phyloP scores from a whole-genome alignment of 2,113 vertebrate genomes.

The crab-eating macaque (Macaca fascicularis) region T2T-MFA8v1.1 NC_088375.1:198055501-198056000 shows the following conservation, averaged over 20 bases:
- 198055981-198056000: too few relatives aligned
- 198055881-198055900: too few relatives aligned
- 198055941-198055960: too few relatives aligned
- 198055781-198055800: not conserved
- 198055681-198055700: not conserved
- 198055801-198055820: too few relatives aligned
- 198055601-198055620: not conserved
- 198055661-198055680: not conserved
- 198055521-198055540: slow-evolving; percentile 32
- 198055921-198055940: too few relatives aligned
- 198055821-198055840: too few relatives aligned
- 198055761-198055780: not conserved
- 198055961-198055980: too few relatives aligned
- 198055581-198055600: not conserved
- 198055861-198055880: too few relatives aligned
- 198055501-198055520: not conserved
- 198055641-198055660: not conserved
- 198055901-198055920: too few relatives aligned
- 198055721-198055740: not conserved
- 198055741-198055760: not conserved
- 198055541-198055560: not conserved
- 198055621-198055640: fast-evolving
- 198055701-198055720: not conserved
- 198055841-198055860: too few relatives aligned
- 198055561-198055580: fast-evolving